phyloP scores from a whole-genome alignment of 2,888 invertebrate species.

The Tribolium freemani region DNA sequence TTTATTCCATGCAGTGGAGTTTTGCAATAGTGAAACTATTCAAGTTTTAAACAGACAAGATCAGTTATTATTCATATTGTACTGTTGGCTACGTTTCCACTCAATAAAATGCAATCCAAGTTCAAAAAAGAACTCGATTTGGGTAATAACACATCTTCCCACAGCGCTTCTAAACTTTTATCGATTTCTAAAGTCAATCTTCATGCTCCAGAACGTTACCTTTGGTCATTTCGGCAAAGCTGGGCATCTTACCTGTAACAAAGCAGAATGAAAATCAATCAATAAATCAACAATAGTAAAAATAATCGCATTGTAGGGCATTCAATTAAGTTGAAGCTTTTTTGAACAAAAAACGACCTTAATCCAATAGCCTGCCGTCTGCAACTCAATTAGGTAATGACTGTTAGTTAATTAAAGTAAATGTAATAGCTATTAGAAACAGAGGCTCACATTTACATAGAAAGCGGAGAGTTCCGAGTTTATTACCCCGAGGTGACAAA shows the following conservation, averaged over 20 bases:
- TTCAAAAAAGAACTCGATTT: slow-evolving; percentile 32
- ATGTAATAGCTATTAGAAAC: slow-evolving; percentile 61
- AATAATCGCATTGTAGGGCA: slow-evolving; percentile 31
- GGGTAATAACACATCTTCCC: slow-evolving; percentile 36
- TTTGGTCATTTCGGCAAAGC: not conserved
- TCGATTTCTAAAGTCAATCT: slow-evolving; percentile 14
- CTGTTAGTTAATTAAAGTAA: slow-evolving; percentile 63
- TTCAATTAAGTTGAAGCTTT: slow-evolving; percentile 48
- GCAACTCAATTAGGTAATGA: slow-evolving; percentile 61
- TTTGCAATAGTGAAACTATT: not conserved
- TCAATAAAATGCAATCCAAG: slow-evolving; percentile 24
- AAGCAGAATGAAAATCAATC: slow-evolving; percentile 11
- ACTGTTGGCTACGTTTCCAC: slow-evolving; percentile 8
- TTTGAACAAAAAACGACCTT: slow-evolving; percentile 36
- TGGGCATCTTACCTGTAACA: slow-evolving; percentile 28
- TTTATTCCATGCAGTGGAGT: not conserved
- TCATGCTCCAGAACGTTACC: not conserved
- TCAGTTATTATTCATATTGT: slow-evolving; percentile 10
- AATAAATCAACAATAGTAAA: slow-evolving; percentile 5
- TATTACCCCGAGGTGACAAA: slow-evolving; percentile 50
- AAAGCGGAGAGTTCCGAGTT: slow-evolving; percentile 49
- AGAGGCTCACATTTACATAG: slow-evolving; percentile 59
- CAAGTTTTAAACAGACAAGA: not conserved
- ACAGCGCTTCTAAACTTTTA: slow-evolving; percentile 27
- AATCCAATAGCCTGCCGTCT: slow-evolving; percentile 51